phyloP scores from a whole-genome alignment of 2,888 invertebrate species.

The Trachelus troglodyta region DNA sequence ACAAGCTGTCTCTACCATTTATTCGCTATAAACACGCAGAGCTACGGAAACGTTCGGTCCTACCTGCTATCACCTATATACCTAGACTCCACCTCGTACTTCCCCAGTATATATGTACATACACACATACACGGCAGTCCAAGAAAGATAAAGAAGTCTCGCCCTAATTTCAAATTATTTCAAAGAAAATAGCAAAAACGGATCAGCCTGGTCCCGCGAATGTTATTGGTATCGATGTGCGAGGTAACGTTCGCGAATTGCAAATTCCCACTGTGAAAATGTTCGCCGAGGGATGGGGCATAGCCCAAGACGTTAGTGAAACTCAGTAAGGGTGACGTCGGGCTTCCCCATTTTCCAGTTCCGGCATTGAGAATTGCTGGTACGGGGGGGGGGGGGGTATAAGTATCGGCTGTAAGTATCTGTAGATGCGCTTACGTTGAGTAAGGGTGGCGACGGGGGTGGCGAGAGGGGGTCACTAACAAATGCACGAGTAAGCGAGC shows the following conservation, averaged over 20 bases:
- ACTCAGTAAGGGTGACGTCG: not conserved
- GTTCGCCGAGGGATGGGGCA: not conserved
- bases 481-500: slow-evolving; percentile 10
- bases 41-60: not conserved
- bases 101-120: not conserved
- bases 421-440: not conserved
- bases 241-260: not conserved
- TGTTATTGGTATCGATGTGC: not conserved
- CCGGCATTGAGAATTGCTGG: not conserved
- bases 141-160: not conserved
- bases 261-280: not conserved
- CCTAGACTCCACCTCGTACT: not conserved
- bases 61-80: not conserved
- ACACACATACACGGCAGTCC: not conserved
- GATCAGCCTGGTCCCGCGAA: too few relatives aligned
- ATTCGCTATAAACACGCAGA: not conserved
- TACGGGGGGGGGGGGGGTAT: not conserved
- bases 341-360: not conserved
- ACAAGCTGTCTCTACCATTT: not conserved
- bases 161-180: not conserved
- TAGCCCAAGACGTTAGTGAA: not conserved
- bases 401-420: not conserved
- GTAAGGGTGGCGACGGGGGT: not conserved
- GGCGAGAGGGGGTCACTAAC: not conserved
- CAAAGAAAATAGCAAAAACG: not conserved